These are phyloP conservation scores for Agrochola macilenta DNA, from an alignment of 2,888 invertebrate genomes.

Conservation along the genomic window DNA sequence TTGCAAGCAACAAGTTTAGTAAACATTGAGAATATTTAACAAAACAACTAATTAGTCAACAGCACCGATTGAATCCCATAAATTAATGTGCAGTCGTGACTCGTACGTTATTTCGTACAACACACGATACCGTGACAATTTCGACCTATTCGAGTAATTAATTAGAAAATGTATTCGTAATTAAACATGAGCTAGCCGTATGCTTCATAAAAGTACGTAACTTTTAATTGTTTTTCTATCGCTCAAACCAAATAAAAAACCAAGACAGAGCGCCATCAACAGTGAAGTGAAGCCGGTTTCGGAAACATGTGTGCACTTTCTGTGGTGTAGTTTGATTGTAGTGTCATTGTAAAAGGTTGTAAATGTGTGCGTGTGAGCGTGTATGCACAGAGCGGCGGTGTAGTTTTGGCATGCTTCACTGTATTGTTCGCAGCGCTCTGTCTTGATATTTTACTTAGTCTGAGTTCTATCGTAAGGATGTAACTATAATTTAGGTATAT, in stretches of 20 bases:
- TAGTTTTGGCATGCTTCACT: no score
- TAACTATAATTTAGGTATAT: background rate
- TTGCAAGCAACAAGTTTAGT: background rate
- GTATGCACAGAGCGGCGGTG: no score
- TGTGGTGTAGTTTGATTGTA: no score
- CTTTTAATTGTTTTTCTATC: constrained; percentile 14
- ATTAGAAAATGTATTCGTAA: constrained; percentile 45
- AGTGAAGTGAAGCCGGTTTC: no score
- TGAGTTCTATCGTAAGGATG: background rate
- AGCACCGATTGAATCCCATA: constrained; percentile 42
- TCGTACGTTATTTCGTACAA: constrained; percentile 49
- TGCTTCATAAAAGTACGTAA: constrained; percentile 14
- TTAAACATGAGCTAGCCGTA: constrained; percentile 25
- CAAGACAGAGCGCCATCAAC: no score
- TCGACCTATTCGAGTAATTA: constrained; percentile 48
- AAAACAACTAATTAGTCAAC: constrained; percentile 50
- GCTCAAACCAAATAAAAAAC: no score
- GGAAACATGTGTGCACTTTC: no score
- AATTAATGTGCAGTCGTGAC: constrained; percentile 57
- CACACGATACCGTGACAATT: constrained; percentile 56
- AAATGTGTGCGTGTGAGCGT: no score
- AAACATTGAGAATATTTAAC: constrained; percentile 22
- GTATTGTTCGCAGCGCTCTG: no score
- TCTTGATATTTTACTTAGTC: no score
- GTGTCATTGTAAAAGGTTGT: no score